Evolutionary conservation across 2,113 vertebrate species (phyloP), one percentile per base, ranked within the genome.

Genomic region (Hippotragus niger): DNA sequence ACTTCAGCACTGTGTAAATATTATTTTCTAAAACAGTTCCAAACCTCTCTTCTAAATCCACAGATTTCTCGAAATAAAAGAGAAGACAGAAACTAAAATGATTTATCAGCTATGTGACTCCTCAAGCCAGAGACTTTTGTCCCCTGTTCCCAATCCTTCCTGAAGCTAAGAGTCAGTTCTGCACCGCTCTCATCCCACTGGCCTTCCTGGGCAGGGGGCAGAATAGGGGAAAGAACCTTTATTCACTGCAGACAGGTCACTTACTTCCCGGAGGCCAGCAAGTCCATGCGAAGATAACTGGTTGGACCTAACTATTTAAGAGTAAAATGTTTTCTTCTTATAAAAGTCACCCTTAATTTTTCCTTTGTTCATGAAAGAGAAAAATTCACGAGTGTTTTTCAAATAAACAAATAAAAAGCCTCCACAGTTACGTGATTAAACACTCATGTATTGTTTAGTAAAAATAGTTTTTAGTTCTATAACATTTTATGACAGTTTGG

Each of bases 11-110:
- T 90, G 21, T 9, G 81, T 47, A 95, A 85, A 97, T 81, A 67
- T 71, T 90, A 88, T 95, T 83, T 96, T 93, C 55, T 36, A 71
- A 81, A 84, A 81, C 14, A 50, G 33, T 71, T 95, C 52, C 57
- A 55, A 93, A 94, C 96, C 21, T 36, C 53, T 67, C 47, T 91
- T 53, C 64, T 86, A 57, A 27, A 14, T 2, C 25, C 52, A 60
- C 82, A 16, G 27, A 80, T 92, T 95, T 95, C 17, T 36, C 7
- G 19, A 40, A 53, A 47, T 3, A 82, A 31, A 62, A 8, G 29
- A 53, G 15, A 15, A 60, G 14, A 67, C 13, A 76, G 74, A 98
- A 94, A 57, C 21, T 1, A 57, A 80, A 76, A 96, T 60, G 85
- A 86, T n/a, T 29, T 53, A 50, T 64, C 55, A 83, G 95, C 82